Evolutionary conservation across 2,888 invertebrate genomes (phyloP), one percentile per base, ranked within the genome.

Genomic region (Drosophila pullipes): DNA sequence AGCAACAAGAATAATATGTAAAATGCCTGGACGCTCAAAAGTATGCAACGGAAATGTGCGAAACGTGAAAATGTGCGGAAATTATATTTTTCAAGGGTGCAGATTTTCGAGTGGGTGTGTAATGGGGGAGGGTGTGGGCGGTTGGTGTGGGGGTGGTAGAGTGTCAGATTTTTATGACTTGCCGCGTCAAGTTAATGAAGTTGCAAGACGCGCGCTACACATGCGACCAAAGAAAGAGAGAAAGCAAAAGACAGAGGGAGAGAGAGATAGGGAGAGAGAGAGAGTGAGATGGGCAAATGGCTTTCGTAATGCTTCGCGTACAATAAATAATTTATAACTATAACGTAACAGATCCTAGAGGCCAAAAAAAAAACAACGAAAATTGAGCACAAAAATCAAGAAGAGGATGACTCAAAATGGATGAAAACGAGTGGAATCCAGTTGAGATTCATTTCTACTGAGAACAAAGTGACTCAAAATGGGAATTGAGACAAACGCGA

Each of bases 51-150:
- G 85, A 86, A 86, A 86, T 86, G 89, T 87, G 87, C 85, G 71
- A 82, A 87, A 86, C 86, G 86, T 86, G 86, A 85, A 86, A 86
- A 89, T 89, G 84, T 89, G 83, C 89, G 89, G 87, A 86, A 86
- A 86, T 86, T 86, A 84, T 89, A 78, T 74, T 85, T 74, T 74
- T 83, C 70, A 81, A 72, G 75, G 81, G 80, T 77, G 74, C 61
- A 69, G 70, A 60, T 74, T 70, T 74, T 47, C 25, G 44, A 55
- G 30, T 49, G 13, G 31, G 13, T 35, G 47, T 47, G 25, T 25
- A 47, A 16, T 16, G 47, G 13, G 47, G 9, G 7, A 16, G 25
- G 7, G 25, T 16, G 47, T 22, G 47, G 35, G 33, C 2, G 31
- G 31, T 2, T 31, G 33, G 52, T 35, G 25, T 5, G 37, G 37